These are phyloP conservation scores for Synanceia verrucosa DNA, from an alignment of 2,797 vertebrate genomes.

Conservation along the genomic window DNA sequence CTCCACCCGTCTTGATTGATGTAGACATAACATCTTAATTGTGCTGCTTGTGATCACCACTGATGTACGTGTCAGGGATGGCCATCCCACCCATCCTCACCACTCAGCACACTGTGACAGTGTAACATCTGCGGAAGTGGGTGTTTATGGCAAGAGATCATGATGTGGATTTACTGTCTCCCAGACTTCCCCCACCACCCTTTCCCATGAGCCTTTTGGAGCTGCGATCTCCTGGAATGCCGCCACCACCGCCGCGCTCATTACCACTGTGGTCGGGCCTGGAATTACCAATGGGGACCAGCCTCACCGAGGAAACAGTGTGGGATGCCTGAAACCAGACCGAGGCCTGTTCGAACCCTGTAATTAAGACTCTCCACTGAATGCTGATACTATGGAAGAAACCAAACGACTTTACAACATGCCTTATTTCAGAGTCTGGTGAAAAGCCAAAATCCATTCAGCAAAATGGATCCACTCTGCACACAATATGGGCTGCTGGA, in stretches of 20 bases:
- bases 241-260: slow-evolving; percentile 73
- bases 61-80: slow-evolving; percentile 43
- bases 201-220: slow-evolving; percentile 80
- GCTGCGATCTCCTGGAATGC: slow-evolving; percentile 78
- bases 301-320: slow-evolving; percentile 76
- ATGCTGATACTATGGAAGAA: slow-evolving; percentile 85
- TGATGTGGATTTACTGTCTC: slow-evolving; percentile 73
- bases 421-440: slow-evolving; percentile 76
- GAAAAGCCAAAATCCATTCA: slow-evolving; percentile 77
- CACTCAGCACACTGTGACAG: slow-evolving; percentile 57
- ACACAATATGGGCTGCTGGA: slow-evolving; percentile 52
- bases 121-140: slow-evolving; percentile 73
- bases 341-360: slow-evolving; percentile 77
- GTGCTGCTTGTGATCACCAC: slow-evolving; percentile 49
- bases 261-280: slow-evolving; percentile 83
- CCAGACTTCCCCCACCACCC: slow-evolving; percentile 77
- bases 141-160: slow-evolving; percentile 78
- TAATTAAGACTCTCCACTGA: slow-evolving; percentile 85
- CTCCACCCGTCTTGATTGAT: slow-evolving; percentile 50
- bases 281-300: slow-evolving; percentile 82
- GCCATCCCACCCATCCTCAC: slow-evolving; percentile 69
- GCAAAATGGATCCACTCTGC: slow-evolving; percentile 69
- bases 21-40: slow-evolving; percentile 66
- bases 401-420: slow-evolving; percentile 83
- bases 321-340: slow-evolving; percentile 82